Base-by-base conservation (phyloP, 2,113 vertebrate species). In the Cyanoderma ruficeps region DNA sequence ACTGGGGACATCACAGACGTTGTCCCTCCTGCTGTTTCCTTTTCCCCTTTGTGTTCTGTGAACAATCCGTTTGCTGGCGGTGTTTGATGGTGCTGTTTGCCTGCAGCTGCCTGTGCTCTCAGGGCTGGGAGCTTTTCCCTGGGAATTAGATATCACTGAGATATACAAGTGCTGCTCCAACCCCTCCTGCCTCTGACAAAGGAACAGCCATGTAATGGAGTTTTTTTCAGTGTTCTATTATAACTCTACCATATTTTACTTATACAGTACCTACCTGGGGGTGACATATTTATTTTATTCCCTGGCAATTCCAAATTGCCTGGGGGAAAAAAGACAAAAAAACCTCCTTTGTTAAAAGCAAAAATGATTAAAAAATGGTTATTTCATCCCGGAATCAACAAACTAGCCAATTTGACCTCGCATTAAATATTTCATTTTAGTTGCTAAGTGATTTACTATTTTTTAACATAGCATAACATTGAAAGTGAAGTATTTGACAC, bases 171-270 rank as follows among this genome's bases (percentile, higher is more conserved):
- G 17, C 92, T 77, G 3, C 75, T 80, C 71, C 44, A 83, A 11
- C 39, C 61, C 53, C 22, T 15, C 42, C 93, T 90, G 56, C 69
- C 81, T 87, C 83, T 93, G 89, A 78, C n/a, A 67, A 49, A 91
- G 60, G 37, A 83, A 57, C 37, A 50, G 55, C 28, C 15, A 30
- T 1, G 24, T 46, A 93, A 78, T 59, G 35, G 69, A 50, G 39
- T 23, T 78, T 96, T 96, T 87, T 84, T 61, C 80, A 77, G n/a
- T 74, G 77, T 67, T 95, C 68, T 81, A 25, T 94, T 95, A 78
- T 46, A 87, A 67, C 82, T 84, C 69, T 9, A 11, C 83, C 85
- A 59, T 91, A 81, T 91, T 47, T 96, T 93, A 68, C 83, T 74
- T 87, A 87, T 67, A 91, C 42, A 47, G 42, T 50, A 74, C 84